phyloP scores from a whole-genome alignment of 2,113 vertebrate species.

The Eptesicus fuscus region DNA sequence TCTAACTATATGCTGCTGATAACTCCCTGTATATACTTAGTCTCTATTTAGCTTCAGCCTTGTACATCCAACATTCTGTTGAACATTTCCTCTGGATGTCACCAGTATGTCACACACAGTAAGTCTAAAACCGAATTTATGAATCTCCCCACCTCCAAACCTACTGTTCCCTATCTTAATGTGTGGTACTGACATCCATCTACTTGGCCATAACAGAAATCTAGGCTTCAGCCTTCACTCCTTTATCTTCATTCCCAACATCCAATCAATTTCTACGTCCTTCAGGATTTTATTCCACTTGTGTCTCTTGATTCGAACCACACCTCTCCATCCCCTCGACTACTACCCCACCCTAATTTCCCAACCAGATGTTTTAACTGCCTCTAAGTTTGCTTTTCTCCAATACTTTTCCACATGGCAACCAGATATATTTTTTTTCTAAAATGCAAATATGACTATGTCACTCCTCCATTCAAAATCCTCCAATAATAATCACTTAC shows the following conservation, averaged over 20 bases:
- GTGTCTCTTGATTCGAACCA: background rate
- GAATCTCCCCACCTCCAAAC: background rate
- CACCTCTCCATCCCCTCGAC: background rate
- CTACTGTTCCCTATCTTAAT: background rate
- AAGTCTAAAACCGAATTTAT: conserved; percentile 35
- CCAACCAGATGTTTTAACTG: background rate
- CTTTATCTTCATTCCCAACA: background rate
- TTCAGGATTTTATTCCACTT: background rate
- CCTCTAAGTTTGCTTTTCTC: background rate
- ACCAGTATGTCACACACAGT: background rate
- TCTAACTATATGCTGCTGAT: background rate
- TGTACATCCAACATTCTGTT: background rate
- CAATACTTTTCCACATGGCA: background rate
- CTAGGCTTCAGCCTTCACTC: background rate
- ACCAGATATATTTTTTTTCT: conserved; percentile 9
- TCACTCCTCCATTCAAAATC: conserved; percentile 11
- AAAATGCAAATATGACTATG: conserved; percentile 14
- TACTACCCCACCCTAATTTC: background rate
- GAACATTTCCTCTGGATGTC: background rate
- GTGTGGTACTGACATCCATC: background rate
- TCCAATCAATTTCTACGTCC: background rate
- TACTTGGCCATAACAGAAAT: background rate
- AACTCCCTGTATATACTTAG: background rate
- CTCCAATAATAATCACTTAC: conserved; percentile 10
- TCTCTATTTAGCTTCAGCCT: conserved; percentile 19